Conservation (phyloP, 2,113 vertebrate genomes). For the Protobothrops mucrosquamatus region DNA sequence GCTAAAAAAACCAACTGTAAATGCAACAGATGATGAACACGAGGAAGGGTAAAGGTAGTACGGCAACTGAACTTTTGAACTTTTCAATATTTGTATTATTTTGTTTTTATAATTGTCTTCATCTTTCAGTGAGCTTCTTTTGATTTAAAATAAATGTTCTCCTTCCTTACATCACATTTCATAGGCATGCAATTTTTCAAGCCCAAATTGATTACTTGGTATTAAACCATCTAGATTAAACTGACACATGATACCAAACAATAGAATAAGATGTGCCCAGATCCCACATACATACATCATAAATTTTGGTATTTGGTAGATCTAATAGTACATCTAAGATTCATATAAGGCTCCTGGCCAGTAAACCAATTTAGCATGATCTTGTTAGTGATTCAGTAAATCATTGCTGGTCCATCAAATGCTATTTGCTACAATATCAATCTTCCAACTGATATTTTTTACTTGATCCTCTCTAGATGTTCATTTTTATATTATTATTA, state of each 20-base stretch:
- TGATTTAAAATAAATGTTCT: not conserved
- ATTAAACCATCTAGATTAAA: not conserved
- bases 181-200: not conserved
- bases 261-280: not conserved
- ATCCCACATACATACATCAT: not conserved
- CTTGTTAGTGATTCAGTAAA: not conserved
- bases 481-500: not conserved
- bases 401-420: not conserved
- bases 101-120: not conserved
- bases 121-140: not conserved
- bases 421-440: not conserved
- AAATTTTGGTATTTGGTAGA: not conserved
- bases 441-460: not conserved
- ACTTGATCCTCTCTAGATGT: not conserved
- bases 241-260: not conserved
- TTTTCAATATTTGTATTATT: not conserved
- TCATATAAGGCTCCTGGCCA: not conserved
- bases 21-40: not conserved
- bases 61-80: not conserved
- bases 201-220: not conserved
- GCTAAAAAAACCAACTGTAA: not conserved
- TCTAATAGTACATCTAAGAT: not conserved
- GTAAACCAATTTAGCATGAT: no score
- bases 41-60: not conserved
- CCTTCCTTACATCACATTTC: not conserved